Conservation (phyloP, 1,140 invertebrate species). For the Aphelinus certus region DNA sequence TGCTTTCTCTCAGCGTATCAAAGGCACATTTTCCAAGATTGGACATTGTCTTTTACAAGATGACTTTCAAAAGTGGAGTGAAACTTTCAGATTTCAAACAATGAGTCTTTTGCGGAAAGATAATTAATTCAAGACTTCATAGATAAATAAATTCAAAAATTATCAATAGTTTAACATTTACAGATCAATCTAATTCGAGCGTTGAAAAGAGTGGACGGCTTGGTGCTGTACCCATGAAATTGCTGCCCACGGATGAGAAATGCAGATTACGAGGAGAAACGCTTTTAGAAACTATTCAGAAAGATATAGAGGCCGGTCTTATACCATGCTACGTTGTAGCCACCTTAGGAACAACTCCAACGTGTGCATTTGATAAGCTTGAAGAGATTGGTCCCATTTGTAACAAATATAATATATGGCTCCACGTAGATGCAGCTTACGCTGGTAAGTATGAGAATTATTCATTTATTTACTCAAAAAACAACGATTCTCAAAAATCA, state of each 20-base stretch:
- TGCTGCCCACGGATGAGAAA: conserved; percentile 80
- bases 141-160: not conserved
- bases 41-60: too few species aligned
- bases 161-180: conserved; percentile 3
- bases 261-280: conserved; percentile 80
- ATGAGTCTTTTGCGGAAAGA: too few species aligned
- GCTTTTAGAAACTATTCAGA: conserved; percentile 77
- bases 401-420: conserved; percentile 79
- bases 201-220: conserved; percentile 89
- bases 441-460: conserved; percentile 66
- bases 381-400: conserved; percentile 85
- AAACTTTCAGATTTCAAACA: not conserved
- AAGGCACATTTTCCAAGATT: too few species aligned
- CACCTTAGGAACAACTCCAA: conserved; percentile 91
- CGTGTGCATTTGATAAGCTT: conserved; percentile 91
- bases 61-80: not conserved
- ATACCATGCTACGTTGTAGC: conserved; percentile 85
- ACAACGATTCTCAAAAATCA: too few species aligned
- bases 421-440: conserved; percentile 92
- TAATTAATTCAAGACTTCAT: not conserved
- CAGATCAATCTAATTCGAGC: conserved; percentile 89
- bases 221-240: conserved; percentile 82
- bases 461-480: too few species aligned
- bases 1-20: too few species aligned
- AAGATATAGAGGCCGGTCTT: conserved; percentile 76